These are phyloP conservation scores for Sebastolobus alascanus DNA, from an alignment of 2,797 vertebrate species.

Conservation along the genomic window DNA sequence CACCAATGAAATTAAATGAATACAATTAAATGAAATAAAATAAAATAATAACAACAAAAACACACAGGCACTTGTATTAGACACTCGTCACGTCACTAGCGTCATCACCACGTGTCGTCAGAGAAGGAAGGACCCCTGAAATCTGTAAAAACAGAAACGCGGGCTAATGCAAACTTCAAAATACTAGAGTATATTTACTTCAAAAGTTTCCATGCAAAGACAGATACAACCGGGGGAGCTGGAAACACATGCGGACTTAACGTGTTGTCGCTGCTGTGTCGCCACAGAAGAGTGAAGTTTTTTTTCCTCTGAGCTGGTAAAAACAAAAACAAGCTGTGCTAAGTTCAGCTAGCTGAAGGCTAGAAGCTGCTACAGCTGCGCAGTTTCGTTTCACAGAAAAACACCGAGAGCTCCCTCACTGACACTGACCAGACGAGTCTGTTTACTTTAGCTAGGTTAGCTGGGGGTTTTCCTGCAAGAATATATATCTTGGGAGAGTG, in stretches of 20 bases:
- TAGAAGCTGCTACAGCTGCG: constrained; percentile 49
- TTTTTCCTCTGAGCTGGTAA: constrained; percentile 66
- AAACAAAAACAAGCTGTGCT: constrained; percentile 53
- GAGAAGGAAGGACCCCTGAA: constrained; percentile 65
- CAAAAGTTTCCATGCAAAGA: constrained; percentile 40
- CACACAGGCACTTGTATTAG: constrained; percentile 53
- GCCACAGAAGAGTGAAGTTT: constrained; percentile 54
- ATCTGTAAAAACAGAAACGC: constrained; percentile 64
- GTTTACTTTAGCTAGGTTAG: neutral
- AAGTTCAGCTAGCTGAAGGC: constrained; percentile 57
- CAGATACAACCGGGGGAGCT: constrained; percentile 9
- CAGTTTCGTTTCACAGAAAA: constrained; percentile 64
- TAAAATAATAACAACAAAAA: neutral
- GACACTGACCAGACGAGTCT: neutral
- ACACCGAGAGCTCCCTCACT: constrained; percentile 36
- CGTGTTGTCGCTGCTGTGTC: constrained; percentile 36
- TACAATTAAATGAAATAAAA: neutral
- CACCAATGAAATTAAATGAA: neutral
- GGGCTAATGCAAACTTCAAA: constrained; percentile 67
- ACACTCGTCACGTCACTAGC: neutral
- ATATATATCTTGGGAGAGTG: neutral
- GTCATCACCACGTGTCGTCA: constrained; percentile 39
- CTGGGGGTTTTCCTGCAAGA: neutral
- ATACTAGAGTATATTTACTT: constrained; percentile 22
- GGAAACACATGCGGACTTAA: constrained; percentile 41